Conservation (phyloP, 2,113 vertebrate species). For the Henicopernis longicauda region DNA sequence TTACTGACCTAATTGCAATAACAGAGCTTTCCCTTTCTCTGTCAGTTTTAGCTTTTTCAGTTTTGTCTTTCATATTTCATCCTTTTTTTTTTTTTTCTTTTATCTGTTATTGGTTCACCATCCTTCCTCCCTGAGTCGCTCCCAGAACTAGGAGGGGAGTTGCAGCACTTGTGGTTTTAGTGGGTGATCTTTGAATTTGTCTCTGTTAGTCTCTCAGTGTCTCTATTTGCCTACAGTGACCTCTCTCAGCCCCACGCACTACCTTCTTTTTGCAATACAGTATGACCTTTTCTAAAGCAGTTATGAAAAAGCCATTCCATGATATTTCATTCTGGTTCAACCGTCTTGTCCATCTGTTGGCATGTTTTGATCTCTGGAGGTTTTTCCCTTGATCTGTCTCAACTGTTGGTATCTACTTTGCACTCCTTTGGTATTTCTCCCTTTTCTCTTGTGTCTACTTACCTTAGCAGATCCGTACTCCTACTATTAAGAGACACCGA, state of each 20-base stretch:
- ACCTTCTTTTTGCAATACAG: neutral
- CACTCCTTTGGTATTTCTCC: constrained; percentile 17
- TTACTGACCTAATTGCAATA: neutral
- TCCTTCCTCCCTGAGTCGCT: neutral
- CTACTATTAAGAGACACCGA: neutral
- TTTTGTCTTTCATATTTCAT: neutral
- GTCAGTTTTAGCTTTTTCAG: neutral
- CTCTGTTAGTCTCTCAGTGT: neutral
- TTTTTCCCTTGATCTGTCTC: neutral
- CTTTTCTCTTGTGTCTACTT: neutral
- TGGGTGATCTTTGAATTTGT: neutral
- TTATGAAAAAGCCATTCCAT: neutral
- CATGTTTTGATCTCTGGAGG: constrained; percentile 31
- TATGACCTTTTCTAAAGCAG: constrained; percentile 27
- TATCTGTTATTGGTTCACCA: neutral
- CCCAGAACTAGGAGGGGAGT: neutral
- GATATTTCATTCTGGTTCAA: constrained; percentile 20
- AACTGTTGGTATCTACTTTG: neutral
- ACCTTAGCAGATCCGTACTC: neutral
- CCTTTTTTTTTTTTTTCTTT: neutral
- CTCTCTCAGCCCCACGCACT: neutral
- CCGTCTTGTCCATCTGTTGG: neutral
- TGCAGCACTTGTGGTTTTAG: neutral
- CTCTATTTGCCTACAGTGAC: neutral
- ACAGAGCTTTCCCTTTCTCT: neutral